Evolutionary conservation across 1,140 invertebrate genomes (phyloP), one percentile per base, ranked within the genome.

Genomic region (Cherax quadricarinatus): DNA sequence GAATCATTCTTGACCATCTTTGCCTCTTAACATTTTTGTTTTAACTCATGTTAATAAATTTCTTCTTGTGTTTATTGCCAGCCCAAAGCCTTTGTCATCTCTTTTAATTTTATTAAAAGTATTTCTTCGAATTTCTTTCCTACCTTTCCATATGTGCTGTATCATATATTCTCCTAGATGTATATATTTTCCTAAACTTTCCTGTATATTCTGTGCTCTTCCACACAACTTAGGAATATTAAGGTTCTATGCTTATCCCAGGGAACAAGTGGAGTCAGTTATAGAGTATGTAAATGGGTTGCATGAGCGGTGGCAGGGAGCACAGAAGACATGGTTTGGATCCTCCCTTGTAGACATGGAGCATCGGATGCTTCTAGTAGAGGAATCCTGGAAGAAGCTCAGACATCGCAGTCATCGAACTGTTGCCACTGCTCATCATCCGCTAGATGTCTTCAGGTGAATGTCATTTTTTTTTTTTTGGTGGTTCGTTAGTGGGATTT

Each of bases 301-400:
- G 49, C 94, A 94, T 86, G 93, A 93, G 57, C 85, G 94, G 41
- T 94, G 94, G 94, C 94, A 94, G 70, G 94, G 88, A 48, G 93
- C 91, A 60, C 94, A 94, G 80, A 93, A 94, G 73, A 86, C 88
- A 21, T 94, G 94, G 94, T 94, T 94, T 82, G 94, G 94, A 6
- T 90, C 93, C 6, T 91, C 86, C 9, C 82, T 94, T 49, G 94
- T 94, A 14, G 94, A 95, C 73, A 92, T 94, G 88, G 94, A 94
- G 79, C 94, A 94, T 83, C 84, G 93, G 60, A 86, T 95, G 60
- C 73, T 94, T 7, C 57, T 94, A 79, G 94, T 94, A 48, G 94
- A 95, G 85, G 94, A 94, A 79, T 91, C 93, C 12, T 95, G 94
- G 94, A 94, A 94, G 88, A 92, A 94, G 53, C 89, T 94, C 57